Base-by-base conservation (phyloP, 2,797 vertebrate species). In the Amniataba percoides region DNA sequence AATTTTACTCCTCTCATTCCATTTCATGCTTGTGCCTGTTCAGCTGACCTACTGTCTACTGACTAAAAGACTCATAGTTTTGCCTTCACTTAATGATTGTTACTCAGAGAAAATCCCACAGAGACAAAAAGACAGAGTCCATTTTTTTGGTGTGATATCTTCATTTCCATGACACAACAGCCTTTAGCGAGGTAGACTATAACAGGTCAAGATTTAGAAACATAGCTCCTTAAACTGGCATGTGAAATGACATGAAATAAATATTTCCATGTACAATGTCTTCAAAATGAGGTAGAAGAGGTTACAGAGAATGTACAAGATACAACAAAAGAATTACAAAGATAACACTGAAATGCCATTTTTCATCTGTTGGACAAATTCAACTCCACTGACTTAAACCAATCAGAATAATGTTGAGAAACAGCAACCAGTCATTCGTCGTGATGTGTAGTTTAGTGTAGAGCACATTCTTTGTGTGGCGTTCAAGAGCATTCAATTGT, bases 261-360 rank as follows among this genome's bases (percentile, higher is more conserved):
- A 94, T 89, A 91, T 68, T 92, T 93, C 88, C 93, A 92, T 91
- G 92, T 87, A 88, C 89, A 87, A 80, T 34, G 83, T 91, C 80
- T 91, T 94, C 71, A 90, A 90, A 89, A 88, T 93, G 94, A 95
- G 94, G 94, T 95, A 95, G 94, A 94, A 93, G 83, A 75, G 81
- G 91, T 93, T 90, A 92, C 89, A 92, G 85, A 91, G 82, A 92
- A 93, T 92, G 88, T 86, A 93, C 83, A 89, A 82, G 81, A 88
- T 83, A 91, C 80, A 85, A 87, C 72, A 78, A 88, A 87, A 56
- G 81, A 81, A 77, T 82, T 27, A 86, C 81, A 85, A 79, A 88
- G 73, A 79, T 83, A 80, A 89, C 80, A 87, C 71, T 86, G 78
- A 92, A 78, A 80, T 82, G 57, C 80, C 75, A 63, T 66, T 85